Conservation (phyloP, 2,797 vertebrate species). For the Gymnopithys bicolor region DNA sequence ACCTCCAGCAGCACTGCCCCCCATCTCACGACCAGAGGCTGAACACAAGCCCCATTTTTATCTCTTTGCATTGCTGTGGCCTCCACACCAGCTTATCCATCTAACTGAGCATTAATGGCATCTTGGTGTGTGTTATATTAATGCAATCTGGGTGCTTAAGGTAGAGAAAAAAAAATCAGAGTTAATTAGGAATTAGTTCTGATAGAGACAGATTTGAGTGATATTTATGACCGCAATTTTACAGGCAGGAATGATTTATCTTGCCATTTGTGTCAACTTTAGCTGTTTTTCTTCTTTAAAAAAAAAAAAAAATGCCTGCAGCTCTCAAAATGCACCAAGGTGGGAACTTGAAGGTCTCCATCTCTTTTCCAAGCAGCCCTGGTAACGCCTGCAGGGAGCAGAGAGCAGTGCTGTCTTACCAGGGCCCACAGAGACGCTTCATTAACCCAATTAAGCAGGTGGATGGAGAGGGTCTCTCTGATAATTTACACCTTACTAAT, state of each 20-base stretch:
- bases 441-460: conserved; percentile 93
- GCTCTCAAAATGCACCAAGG: not conserved
- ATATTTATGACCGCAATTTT: not conserved
- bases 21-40: fast-evolving
- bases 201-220: not conserved
- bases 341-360: conserved; percentile 34
- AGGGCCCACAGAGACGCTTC: conserved; percentile 84
- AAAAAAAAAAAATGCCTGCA: not conserved
- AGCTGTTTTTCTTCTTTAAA: not conserved
- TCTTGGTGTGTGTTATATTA: not conserved
- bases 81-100: not conserved
- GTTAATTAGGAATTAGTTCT: not conserved
- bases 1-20: not conserved
- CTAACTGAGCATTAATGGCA: not conserved
- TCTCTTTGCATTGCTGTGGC: not conserved
- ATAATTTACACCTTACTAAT: conserved; percentile 94
- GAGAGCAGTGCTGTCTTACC: conserved; percentile 73
- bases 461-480: conserved; percentile 85
- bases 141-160: not conserved
- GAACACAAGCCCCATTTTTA: fast-evolving
- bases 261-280: not conserved
- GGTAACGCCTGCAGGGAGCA: conserved; percentile 71
- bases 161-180: not conserved
- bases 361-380: conserved; percentile 66
- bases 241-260: not conserved